Conservation (phyloP, 2,888 invertebrate species). For the Polydesmus complanatus region DNA sequence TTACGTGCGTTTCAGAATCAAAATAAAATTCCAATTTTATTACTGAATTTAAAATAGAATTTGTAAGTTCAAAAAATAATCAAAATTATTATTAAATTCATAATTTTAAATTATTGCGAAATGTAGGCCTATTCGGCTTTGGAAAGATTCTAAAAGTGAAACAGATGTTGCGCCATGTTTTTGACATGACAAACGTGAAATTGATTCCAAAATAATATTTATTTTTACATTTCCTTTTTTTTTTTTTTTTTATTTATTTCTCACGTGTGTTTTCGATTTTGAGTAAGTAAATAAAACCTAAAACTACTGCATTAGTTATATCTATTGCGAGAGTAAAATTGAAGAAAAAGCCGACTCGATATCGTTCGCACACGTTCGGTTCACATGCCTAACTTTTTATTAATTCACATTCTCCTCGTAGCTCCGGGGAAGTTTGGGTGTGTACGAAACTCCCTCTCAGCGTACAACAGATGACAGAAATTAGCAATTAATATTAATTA, state of each 20-base stretch:
- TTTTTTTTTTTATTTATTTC: too few relatives aligned
- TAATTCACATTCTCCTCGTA: neutral
- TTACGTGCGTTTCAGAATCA: too few relatives aligned
- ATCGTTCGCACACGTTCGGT: neutral
- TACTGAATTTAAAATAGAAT: too few relatives aligned
- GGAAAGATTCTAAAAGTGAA: neutral
- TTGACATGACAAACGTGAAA: neutral
- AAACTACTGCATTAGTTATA: too few relatives aligned
- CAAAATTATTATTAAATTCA: too few relatives aligned
- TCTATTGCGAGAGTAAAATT: too few relatives aligned
- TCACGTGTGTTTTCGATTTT: too few relatives aligned
- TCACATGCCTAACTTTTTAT: neutral
- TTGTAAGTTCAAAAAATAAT: too few relatives aligned
- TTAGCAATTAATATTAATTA: neutral
- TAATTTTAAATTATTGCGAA: too few relatives aligned
- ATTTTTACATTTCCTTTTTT: neutral
- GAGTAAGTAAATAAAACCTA: too few relatives aligned
- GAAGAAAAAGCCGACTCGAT: neutral
- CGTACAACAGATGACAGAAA: neutral
- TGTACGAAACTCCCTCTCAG: neutral
- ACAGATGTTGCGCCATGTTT: neutral
- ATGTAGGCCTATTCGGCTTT: too few relatives aligned
- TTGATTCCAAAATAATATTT: neutral
- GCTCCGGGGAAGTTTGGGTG: neutral
- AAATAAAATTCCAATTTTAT: too few relatives aligned